Evolutionary conservation across 2,888 invertebrate species (phyloP), one percentile per base, ranked within the genome.

Genomic region (Hirtodrosophila trivittata): DNA sequence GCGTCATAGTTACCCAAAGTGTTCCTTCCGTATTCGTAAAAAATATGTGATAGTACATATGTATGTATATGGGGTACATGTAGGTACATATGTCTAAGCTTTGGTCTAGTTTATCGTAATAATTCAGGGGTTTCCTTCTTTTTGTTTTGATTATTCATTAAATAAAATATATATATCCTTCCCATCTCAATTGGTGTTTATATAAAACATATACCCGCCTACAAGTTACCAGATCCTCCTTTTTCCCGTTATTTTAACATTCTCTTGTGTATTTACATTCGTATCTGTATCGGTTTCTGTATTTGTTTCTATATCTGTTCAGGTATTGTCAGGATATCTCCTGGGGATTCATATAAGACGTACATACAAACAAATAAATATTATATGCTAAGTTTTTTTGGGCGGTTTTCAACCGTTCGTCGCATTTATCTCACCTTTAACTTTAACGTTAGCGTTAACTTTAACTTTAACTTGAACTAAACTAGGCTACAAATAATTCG

Each of bases 381-480:
- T 80, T 83, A 84, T 62, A 74, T 46, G 65, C 86, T 86, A 76
- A 51, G 75, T 78, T 85, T 64, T 28, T 55, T 49, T 67, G 66
- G 65, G 69, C 77, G 80, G 80, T 80, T 80, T 80, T 83, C n/a
- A 81, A 81, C 80, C 80, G 66, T 76, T 83, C 80, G 46, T 82
- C 86, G 72, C 75, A 56, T 66, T 65, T 71, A 41, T 30, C 50
- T 35, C 47, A 41, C 46, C 42, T 47, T 47, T n/a, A 35, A 47
- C 42, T 56, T 41, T 51, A 45, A 14, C 41, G 14, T 41, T 21
- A 28, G 26, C 43, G 33, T 25, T 49, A 37, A 10, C 42, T 56
- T 37, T 51, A 76, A 60, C 54, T 60, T 77, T 75, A 72, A 43
- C 49, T 75, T 75, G 63, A 73, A 59, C 81, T 84, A 81, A 73